Evolutionary conservation across 2,888 invertebrate genomes (phyloP), one percentile per base, ranked within the genome.

Genomic region (Terebella lapidaria): DNA sequence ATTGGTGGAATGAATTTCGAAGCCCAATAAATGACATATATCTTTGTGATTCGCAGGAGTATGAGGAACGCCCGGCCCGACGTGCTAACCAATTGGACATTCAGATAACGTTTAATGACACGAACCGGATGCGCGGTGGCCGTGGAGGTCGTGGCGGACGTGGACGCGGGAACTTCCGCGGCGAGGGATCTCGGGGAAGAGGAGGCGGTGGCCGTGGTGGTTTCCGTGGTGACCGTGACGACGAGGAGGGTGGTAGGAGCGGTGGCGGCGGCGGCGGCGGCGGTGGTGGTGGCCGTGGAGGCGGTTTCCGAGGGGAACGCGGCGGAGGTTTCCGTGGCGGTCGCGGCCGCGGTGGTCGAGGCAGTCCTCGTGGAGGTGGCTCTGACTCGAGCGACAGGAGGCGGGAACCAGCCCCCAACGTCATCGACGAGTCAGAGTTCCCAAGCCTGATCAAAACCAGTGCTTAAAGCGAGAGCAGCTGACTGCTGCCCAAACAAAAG

Each of bases 341-440:
- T 22, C 55, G 52, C 15, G 64, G 56, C 61, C 68, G 52, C 1
- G 56, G 49, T 10, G 54, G 54, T 10, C 54, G 58, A 26, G 54
- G 51, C 46, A 61, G 70, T 46, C 54, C 29, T 24, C 25, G 54
- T 15, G 46, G 53, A 20, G n/a, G 54, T 26, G 25, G 60, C 65
- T 22, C 64, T 70, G 29, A 66, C 62, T 54, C 67, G 70, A 25
- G 63, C 70, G 52, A 22, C 53, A 2, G 45, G 57, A 27, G 58
- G 46, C 46, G 67, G 5, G 66, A 68, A 10, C 80, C 80, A 67
- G 72, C 78, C 30, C 92, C 94, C 24, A 92, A 93, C 82, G 92
- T 95, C 69, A 93, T 94, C 81, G 94, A 94, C 84, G 93, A 92
- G 85, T 89, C 89, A 82, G 94, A 94, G 83, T 94, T 95, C 84